These are phyloP conservation scores for Tiliqua scincoides DNA, from an alignment of 2,113 vertebrate genomes.

Conservation along the genomic window DNA sequence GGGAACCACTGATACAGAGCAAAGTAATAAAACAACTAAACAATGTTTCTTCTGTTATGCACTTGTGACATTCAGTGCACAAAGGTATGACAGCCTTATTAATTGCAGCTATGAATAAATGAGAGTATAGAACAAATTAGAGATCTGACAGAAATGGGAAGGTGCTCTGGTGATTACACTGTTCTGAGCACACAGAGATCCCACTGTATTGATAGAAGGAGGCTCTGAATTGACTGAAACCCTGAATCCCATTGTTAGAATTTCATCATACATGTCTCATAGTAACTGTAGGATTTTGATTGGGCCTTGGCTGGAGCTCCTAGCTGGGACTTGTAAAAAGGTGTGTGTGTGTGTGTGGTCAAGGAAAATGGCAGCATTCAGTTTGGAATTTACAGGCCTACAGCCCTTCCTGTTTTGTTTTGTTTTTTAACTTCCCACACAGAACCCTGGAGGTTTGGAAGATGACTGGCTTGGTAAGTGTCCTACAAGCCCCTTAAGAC, in stretches of 20 bases:
- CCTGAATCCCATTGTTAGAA: background rate
- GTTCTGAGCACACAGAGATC: background rate
- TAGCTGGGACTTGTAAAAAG: background rate
- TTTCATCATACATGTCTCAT: background rate
- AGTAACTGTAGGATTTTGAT: background rate
- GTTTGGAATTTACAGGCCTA: too few species aligned
- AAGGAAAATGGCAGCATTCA: too few species aligned
- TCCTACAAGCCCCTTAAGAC: too few species aligned
- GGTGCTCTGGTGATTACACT: background rate
- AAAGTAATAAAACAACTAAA: background rate
- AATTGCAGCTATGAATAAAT: background rate
- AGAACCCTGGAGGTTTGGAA: too few species aligned
- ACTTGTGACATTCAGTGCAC: background rate
- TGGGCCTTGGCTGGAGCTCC: background rate
- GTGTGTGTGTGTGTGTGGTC: too few species aligned
- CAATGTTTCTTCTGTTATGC: background rate
- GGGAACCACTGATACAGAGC: too few species aligned
- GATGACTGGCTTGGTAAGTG: too few species aligned
- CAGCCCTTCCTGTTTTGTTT: too few species aligned
- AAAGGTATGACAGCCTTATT: background rate
- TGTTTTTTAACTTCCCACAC: too few species aligned
- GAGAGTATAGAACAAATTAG: background rate
- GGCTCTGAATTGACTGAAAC: background rate
- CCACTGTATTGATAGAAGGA: background rate
- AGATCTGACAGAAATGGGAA: background rate